Evolutionary conservation across 2,797 vertebrate genomes (phyloP).

Genomic region (Sebastes kiyomatsui): DNA sequence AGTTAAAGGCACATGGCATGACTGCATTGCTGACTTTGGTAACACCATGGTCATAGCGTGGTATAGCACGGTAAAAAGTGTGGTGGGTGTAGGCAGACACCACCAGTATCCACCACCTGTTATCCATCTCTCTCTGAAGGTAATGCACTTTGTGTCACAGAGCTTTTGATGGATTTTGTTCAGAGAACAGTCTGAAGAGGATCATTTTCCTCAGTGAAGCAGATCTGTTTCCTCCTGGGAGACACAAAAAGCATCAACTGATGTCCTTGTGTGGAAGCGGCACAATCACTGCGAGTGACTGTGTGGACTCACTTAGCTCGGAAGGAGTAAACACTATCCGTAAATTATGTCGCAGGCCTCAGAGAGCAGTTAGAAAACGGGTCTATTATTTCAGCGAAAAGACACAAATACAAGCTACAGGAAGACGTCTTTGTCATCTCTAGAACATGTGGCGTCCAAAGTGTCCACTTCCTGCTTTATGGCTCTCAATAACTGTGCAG

Average conservation of each 20-base stretch:
- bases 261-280: background rate
- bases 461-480: background rate
- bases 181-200: conserved; percentile 28
- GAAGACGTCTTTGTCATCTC: background rate
- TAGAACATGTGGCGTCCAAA: too few species aligned
- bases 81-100: background rate
- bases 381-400: background rate
- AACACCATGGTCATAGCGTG: background rate
- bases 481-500: background rate
- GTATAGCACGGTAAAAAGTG: background rate
- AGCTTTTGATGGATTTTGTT: conserved; percentile 41
- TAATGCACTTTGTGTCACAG: conserved; percentile 37
- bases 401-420: background rate
- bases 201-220: conserved; percentile 28
- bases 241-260: conserved; percentile 1
- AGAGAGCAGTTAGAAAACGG: background rate
- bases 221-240: conserved; percentile 20
- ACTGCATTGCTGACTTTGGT: background rate
- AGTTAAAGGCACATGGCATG: background rate
- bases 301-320: background rate
- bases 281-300: background rate
- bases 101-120: background rate
- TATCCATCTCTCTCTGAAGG: conserved; percentile 11
- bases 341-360: background rate
- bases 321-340: background rate